phyloP scores from a whole-genome alignment of 2,113 vertebrate genomes.

The Phasianus colchicus region DNA sequence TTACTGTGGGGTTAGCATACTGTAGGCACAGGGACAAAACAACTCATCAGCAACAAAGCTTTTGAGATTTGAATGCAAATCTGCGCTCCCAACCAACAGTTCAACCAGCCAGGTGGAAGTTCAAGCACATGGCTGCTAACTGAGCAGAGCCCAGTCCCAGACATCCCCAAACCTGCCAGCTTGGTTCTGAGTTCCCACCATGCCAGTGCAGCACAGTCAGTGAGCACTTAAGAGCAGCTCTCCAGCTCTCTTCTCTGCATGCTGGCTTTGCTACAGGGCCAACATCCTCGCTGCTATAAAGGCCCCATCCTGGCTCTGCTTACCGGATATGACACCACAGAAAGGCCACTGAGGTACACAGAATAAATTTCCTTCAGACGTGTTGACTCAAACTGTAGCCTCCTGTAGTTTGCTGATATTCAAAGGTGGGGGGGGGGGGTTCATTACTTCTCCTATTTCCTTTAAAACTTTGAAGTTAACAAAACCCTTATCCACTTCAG shows the following conservation, averaged over 20 bases:
- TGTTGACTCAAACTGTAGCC: background rate
- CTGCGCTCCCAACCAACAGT: background rate
- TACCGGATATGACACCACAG: accelerated
- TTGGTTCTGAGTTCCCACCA: accelerated
- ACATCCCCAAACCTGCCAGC: accelerated
- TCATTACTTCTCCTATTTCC: background rate
- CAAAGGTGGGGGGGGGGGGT: accelerated
- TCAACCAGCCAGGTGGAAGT: background rate
- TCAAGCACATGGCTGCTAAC: background rate
- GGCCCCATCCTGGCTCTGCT: background rate
- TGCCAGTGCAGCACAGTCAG: accelerated
- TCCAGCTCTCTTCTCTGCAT: background rate
- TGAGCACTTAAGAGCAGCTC: accelerated
- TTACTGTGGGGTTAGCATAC: background rate
- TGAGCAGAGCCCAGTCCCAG: background rate
- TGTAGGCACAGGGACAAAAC: accelerated
- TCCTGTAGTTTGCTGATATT: background rate
- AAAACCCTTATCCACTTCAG: background rate
- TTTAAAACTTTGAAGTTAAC: background rate
- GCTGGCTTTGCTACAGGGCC: background rate
- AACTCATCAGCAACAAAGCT: background rate
- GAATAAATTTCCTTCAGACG: background rate
- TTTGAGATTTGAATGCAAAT: background rate
- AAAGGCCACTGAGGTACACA: background rate
- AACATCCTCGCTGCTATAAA: background rate